Evolutionary conservation across 2,797 vertebrate species (phyloP).

Genomic region (Sarcoramphus papa): DNA sequence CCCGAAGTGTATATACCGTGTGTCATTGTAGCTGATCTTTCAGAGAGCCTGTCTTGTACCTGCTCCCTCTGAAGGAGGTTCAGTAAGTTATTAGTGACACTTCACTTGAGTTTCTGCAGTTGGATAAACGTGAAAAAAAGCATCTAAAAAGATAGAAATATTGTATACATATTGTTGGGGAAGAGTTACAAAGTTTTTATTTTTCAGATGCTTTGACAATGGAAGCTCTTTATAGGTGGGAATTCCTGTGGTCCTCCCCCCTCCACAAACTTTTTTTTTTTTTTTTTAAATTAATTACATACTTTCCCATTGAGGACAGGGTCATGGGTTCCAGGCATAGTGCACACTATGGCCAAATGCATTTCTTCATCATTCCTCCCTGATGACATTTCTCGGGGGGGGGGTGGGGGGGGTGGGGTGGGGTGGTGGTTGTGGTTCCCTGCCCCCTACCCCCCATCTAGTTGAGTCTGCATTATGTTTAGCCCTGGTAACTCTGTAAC

Average conservation of each 20-base stretch:
- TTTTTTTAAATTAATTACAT: background rate
- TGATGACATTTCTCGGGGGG: background rate
- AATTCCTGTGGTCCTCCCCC: background rate
- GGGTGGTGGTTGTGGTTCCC: too few species aligned
- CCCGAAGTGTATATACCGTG: background rate
- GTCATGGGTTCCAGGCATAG: background rate
- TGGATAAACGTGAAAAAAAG: background rate
- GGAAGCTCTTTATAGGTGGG: background rate
- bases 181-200: background rate
- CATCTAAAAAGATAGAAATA: background rate
- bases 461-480: background rate
- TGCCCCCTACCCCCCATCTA: rapidly evolving
- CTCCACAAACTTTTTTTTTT: background rate
- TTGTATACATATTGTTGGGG: background rate
- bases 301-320: background rate
- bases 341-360: background rate
- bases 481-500: background rate
- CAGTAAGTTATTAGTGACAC: background rate
- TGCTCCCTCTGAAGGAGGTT: background rate
- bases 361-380: background rate
- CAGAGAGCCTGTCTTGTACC: background rate
- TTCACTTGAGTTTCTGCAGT: background rate
- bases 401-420: too few species aligned
- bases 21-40: background rate
- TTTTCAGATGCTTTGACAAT: background rate